Evolutionary conservation across 2,797 vertebrate species (phyloP).

Genomic region (Leptodactylus fallax): DNA sequence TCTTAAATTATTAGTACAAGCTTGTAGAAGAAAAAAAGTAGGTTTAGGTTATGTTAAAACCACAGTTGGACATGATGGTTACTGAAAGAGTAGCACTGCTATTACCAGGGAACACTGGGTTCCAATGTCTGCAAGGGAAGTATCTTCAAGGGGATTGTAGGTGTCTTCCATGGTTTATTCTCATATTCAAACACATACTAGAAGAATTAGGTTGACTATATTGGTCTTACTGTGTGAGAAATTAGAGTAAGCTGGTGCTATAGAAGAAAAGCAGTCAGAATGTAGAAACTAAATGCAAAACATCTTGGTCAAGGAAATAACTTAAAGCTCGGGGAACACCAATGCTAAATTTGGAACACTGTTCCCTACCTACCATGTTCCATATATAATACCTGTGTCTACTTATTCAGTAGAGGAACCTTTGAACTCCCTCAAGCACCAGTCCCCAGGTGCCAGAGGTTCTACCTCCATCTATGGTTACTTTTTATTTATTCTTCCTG

Average conservation of each 20-base stretch:
- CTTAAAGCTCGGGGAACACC: too few relatives aligned
- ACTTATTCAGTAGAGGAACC: neutral
- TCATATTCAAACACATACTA: neutral
- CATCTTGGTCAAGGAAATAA: neutral
- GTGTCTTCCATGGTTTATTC: too few relatives aligned
- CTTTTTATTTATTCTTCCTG: too few relatives aligned
- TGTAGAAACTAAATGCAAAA: neutral
- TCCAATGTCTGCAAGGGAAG: neutral
- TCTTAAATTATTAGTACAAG: neutral
- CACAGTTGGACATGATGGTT: neutral
- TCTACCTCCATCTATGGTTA: too few relatives aligned
- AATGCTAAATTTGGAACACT: neutral
- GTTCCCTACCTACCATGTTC: neutral
- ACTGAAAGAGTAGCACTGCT: neutral
- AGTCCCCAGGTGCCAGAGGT: too few relatives aligned
- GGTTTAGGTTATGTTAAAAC: neutral
- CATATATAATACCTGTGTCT: neutral
- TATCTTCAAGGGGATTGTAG: too few relatives aligned
- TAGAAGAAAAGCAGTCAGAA: neutral
- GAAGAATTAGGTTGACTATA: neutral
- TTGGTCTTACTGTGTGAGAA: too few relatives aligned
- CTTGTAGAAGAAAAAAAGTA: neutral
- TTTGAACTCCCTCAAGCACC: neutral
- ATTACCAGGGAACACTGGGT: neutral
- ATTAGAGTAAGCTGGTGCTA: neutral